Evolutionary conservation across 2,113 vertebrate species (phyloP), one percentile per base, ranked within the genome.

Genomic region (Pao palembangensis): DNA sequence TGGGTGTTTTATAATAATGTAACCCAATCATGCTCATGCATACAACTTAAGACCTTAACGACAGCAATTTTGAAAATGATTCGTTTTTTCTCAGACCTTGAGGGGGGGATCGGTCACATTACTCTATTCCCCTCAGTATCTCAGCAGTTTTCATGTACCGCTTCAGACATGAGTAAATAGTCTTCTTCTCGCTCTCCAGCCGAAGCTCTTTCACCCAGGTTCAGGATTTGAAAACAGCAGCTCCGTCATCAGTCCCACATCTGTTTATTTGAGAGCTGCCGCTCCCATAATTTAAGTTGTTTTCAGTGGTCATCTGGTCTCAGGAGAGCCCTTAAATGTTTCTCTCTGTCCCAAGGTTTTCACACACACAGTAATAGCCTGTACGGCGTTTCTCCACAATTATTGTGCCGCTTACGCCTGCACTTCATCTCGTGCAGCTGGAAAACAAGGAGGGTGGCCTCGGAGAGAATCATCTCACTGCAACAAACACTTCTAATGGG

Each of bases 281-380:
- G 21, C 52, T 69, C 15, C 54, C 38, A 19, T 69, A 71, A 76
- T 67, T 68, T 51, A 38, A 68, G 67, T 61, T 50, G 20, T 64
- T 79, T 51, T 49, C 50, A 72, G 73, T 70, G 74, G 76, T 73
- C 71, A 68, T 77, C 72, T 73, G 69, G 65, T 73, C 64, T 76
- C 66, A 20, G 62, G 60, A 70, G 69, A 51, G 66, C 61, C 19
- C 54, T 58, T 59, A 58, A 54, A 57, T 68, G 51, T 63, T 59
- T 54, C 20, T 48, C 55, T 66, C 38, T 42, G 20, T 61, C 56
- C 61, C 1, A 12, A 44, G 55, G 52, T 69, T 66, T 78, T 77
- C 51, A 59, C 42, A 53, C 34, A 38, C 61, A 11, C 58, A 20
- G 51, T 31, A 14, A 61, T 56, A n/a, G 61, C 49, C 66, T 52